Percentiles rank a stretch among this genome's conserved stretches.
Evolutionary conservation across 2,888 invertebrate genomes (phyloP).

Genomic region (Trilocha varians): DNA sequence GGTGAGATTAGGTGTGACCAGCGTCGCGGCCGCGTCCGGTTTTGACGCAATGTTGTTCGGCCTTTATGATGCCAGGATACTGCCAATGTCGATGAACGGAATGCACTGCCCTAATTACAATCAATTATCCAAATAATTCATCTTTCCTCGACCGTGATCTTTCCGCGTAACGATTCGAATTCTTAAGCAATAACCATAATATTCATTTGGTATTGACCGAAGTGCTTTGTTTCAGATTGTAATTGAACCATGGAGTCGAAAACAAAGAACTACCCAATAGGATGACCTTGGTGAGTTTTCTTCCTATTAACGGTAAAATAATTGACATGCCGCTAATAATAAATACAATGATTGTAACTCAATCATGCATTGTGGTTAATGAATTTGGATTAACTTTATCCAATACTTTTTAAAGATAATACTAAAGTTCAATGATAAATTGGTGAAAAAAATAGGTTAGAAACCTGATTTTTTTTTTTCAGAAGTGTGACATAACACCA

Average conservation of each 20-base stretch:
- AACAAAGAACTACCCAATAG: constrained; percentile 3
- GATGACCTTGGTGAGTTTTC: constrained; percentile 32
- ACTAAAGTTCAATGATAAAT: too few relatives aligned
- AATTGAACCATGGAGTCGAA: background rate
- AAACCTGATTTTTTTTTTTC: too few relatives aligned
- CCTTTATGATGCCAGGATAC: constrained; percentile 34
- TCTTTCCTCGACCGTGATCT: background rate
- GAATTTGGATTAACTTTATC: too few relatives aligned
- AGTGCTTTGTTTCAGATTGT: constrained; percentile 1
- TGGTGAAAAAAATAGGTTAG: too few relatives aligned
- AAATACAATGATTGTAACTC: too few relatives aligned
- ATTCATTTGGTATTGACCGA: background rate
- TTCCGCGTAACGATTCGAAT: background rate
- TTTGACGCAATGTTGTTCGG: constrained; percentile 30
- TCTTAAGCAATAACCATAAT: too few relatives aligned
- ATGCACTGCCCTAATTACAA: background rate
- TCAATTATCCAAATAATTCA: background rate
- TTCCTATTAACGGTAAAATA: background rate
- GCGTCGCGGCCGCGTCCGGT: constrained; percentile 40
- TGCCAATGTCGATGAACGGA: constrained; percentile 27
- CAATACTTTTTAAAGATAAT: too few relatives aligned
- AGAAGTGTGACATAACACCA: constrained; percentile 20
- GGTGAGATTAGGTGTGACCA: constrained; percentile 30
- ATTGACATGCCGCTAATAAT: too few relatives aligned
- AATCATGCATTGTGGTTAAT: too few relatives aligned